Evolutionary conservation across 2,113 vertebrate species (phyloP).

Genomic region (Daubentonia madagascariensis): DNA sequence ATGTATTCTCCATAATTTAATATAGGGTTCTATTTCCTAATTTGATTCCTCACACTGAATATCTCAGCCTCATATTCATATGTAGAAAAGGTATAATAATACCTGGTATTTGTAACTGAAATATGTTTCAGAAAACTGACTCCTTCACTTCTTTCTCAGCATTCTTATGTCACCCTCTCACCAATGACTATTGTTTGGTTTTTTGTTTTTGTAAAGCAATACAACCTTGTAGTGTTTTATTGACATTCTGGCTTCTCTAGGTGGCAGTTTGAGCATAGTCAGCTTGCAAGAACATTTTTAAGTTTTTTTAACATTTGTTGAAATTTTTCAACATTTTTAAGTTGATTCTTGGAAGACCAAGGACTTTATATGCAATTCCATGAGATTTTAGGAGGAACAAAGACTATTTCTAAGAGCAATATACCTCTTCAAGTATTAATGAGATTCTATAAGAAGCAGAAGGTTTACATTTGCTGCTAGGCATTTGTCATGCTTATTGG

Average conservation of each 20-base stretch:
- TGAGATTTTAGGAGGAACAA: not conserved
- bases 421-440: not conserved
- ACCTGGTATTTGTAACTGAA: not conserved
- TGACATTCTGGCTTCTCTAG: not conserved
- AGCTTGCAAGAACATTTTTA: not conserved
- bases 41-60: not conserved
- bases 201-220: not conserved
- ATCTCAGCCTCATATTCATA: not conserved
- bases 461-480: not conserved
- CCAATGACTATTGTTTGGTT: not conserved
- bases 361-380: not conserved
- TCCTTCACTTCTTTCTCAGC: not conserved
- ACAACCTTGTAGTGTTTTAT: not conserved
- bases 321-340: conserved; percentile 16
- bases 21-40: not conserved
- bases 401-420: not conserved
- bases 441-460: not conserved
- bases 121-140: not conserved
- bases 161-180: not conserved
- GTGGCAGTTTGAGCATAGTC: not conserved
- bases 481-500: not conserved
- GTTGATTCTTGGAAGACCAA: not conserved
- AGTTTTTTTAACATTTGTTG: no score
- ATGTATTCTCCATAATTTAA: not conserved
- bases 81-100: not conserved